phyloP scores from a whole-genome alignment of 2,113 vertebrate genomes.

The Petrocephalus zakoni region DNA sequence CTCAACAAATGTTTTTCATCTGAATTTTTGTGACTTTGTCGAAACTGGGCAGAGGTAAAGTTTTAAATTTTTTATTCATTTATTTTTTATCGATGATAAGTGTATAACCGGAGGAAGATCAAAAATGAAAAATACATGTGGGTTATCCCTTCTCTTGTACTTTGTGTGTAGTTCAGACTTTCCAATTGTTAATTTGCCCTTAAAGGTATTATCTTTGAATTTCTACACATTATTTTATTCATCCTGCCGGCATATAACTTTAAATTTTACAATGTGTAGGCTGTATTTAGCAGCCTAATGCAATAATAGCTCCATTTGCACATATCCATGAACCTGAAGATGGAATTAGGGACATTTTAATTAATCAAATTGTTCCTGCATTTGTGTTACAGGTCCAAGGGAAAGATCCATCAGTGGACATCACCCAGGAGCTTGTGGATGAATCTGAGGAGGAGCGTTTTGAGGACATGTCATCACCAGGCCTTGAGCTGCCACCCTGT shows the following conservation, averaged over 20 bases:
- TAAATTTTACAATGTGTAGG: not conserved
- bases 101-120: no score
- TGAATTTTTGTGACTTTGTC: no score
- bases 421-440: slow-evolving; percentile 96
- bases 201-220: not conserved
- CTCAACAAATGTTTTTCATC: no score
- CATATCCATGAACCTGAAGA: not conserved
- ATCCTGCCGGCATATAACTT: not conserved
- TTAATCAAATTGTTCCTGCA: not conserved
- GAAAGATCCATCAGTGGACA: slow-evolving; percentile 96
- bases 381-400: slow-evolving; percentile 83
- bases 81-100: no score
- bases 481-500: slow-evolving; percentile 89
- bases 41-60: no score
- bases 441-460: slow-evolving; percentile 98
- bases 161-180: not conserved
- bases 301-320: not conserved
- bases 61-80: no score
- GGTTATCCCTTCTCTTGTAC: not conserved
- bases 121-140: no score
- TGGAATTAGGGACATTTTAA: not conserved
- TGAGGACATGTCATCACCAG: slow-evolving; percentile 97
- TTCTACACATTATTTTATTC: not conserved
- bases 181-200: not conserved
- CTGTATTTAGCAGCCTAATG: not conserved